Evolutionary conservation across 2,888 invertebrate species (phyloP).

Genomic region (Ennomos fuscantarius): DNA sequence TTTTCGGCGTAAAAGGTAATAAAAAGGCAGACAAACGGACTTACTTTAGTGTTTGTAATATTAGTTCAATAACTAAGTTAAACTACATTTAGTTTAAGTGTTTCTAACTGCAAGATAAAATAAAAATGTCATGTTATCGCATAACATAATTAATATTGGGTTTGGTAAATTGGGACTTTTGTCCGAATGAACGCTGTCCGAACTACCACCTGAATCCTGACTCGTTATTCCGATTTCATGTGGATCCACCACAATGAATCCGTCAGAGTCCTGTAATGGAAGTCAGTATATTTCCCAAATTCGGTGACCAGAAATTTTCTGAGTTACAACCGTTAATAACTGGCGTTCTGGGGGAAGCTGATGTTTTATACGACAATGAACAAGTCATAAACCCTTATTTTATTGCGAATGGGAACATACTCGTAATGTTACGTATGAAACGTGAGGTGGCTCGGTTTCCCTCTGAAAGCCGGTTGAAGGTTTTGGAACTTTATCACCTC

Average conservation of each 20-base stretch:
- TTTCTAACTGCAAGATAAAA: no score
- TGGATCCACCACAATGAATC: no score
- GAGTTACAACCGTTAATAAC: slow-evolving; percentile 32
- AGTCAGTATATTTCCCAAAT: slow-evolving; percentile 9
- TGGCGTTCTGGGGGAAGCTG: slow-evolving; percentile 22
- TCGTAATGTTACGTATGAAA: slow-evolving; percentile 32
- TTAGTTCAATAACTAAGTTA: no score
- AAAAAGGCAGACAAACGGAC: no score
- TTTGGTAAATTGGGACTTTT: no score
- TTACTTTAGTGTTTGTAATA: no score
- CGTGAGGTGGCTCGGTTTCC: slow-evolving; percentile 15
- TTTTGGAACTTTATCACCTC: slow-evolving; percentile 19
- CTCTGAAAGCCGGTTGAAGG: slow-evolving; percentile 10
- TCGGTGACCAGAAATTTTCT: slow-evolving; percentile 28
- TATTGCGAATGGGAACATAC: slow-evolving; percentile 33
- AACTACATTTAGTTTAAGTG: not conserved
- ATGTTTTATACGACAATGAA: slow-evolving; percentile 35
- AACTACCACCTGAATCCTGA: no score
- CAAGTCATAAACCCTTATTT: slow-evolving; percentile 36
- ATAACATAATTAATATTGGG: no score
- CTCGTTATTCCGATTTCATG: no score
- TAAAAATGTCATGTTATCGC: no score
- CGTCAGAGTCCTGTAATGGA: not conserved
- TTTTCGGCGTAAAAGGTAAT: no score
- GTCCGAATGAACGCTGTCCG: no score